Evolutionary conservation across 2,113 vertebrate genomes (phyloP).

Genomic region (Sander vitreus): DNA sequence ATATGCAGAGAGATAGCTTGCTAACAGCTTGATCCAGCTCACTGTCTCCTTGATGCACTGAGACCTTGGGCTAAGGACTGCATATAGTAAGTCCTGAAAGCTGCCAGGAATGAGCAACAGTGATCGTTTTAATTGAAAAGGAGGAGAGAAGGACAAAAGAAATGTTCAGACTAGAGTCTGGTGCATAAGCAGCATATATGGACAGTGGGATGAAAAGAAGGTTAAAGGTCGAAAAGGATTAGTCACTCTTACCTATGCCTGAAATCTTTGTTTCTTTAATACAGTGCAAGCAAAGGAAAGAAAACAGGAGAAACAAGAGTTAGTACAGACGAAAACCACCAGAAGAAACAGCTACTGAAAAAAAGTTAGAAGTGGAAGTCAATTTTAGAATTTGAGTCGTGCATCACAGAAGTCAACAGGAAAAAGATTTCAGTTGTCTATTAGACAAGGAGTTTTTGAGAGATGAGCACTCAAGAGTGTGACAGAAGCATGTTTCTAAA

Average conservation of each 20-base stretch:
- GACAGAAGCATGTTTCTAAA: constrained; percentile 1
- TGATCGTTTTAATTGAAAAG: neutral
- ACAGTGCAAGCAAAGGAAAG: constrained; percentile 83
- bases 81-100: neutral
- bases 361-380: neutral
- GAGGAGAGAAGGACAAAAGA: neutral
- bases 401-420: constrained; percentile 8
- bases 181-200: neutral
- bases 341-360: neutral
- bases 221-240: constrained; percentile 32
- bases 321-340: constrained; percentile 36
- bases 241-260: constrained; percentile 98
- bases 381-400: constrained; percentile 3
- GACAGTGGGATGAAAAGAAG: constrained; percentile 7
- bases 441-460: neutral
- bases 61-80: neutral
- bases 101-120: constrained; percentile 2
- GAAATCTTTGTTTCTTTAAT: constrained; percentile 99
- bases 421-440: constrained; percentile 23
- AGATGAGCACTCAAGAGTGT: constrained; percentile 8
- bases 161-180: neutral
- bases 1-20: neutral
- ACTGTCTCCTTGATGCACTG: neutral
- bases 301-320: constrained; percentile 61
- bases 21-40: constrained; percentile 1